Conservation (phyloP, 2,113 vertebrate species). For the Bos taurus region ARS-UCD2.0 NC_037332.1:25809501-25810000, state of each 20-base stretch:
- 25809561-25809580: slow-evolving; percentile 66
- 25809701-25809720: slow-evolving; percentile 54
- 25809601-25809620: slow-evolving; percentile 77
- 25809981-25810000: not conserved
- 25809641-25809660: slow-evolving; percentile 40
- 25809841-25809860: not conserved
- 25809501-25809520: slow-evolving; percentile 68
- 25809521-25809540: slow-evolving; percentile 49
- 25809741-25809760: slow-evolving; percentile 35
- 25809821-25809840: not conserved
- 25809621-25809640: slow-evolving; percentile 72
- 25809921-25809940: slow-evolving; percentile 17
- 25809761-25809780: slow-evolving; percentile 25
- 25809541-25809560: slow-evolving; percentile 68
- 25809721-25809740: slow-evolving; percentile 44
- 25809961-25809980: not conserved
- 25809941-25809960: not conserved
- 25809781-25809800: slow-evolving; percentile 47
- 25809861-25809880: not conserved
- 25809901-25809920: not conserved
- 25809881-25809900: not conserved
- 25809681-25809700: slow-evolving; percentile 39
- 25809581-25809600: slow-evolving; percentile 54
- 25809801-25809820: not conserved
- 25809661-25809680: slow-evolving; percentile 48